Evolutionary conservation across 2,113 vertebrate genomes (phyloP), one percentile per base, ranked within the genome.

Genomic region (Shinisaurus crocodilurus): DNA sequence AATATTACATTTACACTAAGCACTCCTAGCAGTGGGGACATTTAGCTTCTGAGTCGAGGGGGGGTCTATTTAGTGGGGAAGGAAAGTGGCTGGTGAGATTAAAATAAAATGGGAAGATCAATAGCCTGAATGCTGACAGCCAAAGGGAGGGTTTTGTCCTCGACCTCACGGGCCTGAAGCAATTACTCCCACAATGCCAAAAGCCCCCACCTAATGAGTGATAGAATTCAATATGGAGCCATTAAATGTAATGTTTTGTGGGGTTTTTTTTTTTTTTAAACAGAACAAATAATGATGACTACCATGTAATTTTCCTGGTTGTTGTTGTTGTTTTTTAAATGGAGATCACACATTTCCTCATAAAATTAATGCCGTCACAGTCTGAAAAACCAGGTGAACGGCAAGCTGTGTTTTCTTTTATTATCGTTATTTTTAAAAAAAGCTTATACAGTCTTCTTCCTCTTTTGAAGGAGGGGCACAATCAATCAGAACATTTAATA

Each of bases 1-100:
- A 96, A 97, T 95, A 96, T 97, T 97, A 96, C 91, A 95, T 95
- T 97, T 97, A 94, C 88, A 86, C 92, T 95, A 96, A 97, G 95
- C 93, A 94, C 92, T 96, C 92, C 92, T 95, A 94, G 95, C 95
- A 96, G 96, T 92, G 89, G 95, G 93, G 91, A 95, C 91, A 92
- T 95, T 96, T 94, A 92, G 94, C 94, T 97, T 97, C 87, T 95
- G 95, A 97, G 94, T 77, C 95, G 90, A 81, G 82, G 87, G 76
- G 88, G 87, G 82, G 63, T 90, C 82, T 86, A 43, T 86, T 86
- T 92, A 69, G 50, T 82, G 85, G 65, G 65, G 88, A 94, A 95
- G 85, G 85, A 94, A 96, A 96, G 94, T 96, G 90, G 80, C 74
- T 95, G 86, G 90, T 90, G 93, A 95, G 90, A 97, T 97, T 95